These are phyloP conservation scores for Parus major DNA, from an alignment of 2,113 vertebrate species.

Conservation along the genomic window DNA sequence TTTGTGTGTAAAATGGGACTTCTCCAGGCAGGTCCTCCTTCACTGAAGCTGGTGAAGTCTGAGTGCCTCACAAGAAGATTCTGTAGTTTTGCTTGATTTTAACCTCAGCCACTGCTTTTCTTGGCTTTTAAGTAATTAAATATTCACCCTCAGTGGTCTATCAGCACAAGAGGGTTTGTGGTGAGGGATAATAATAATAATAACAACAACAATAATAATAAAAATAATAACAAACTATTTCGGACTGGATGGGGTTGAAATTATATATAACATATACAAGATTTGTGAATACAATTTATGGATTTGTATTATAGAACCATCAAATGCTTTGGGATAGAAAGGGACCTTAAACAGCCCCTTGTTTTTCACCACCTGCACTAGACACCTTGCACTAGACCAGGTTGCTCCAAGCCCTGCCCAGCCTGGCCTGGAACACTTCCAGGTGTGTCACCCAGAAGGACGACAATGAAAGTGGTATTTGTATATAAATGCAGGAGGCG, in stretches of 20 bases:
- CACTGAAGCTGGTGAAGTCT: background rate
- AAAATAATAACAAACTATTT: background rate
- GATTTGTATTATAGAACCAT: background rate
- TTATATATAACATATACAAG: background rate
- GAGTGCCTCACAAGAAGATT: background rate
- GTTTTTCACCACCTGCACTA: background rate
- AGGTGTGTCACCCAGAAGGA: background rate
- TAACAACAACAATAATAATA: background rate
- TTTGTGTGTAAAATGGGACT: background rate
- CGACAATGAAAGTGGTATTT: background rate
- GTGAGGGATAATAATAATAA: fast-evolving
- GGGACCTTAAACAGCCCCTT: background rate
- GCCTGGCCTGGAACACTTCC: background rate
- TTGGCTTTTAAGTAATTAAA: background rate
- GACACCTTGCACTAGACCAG: background rate
- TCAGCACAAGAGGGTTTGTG: background rate
- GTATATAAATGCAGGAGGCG: background rate
- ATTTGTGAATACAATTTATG: background rate
- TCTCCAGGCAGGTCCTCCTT: background rate
- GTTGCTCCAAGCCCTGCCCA: background rate
- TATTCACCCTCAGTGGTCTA: background rate
- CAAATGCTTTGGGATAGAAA: background rate
- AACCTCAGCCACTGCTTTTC: background rate
- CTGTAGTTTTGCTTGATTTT: background rate
- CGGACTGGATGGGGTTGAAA: background rate